Base-by-base conservation (phyloP, 2,113 vertebrate genomes). In the Parus major region DNA sequence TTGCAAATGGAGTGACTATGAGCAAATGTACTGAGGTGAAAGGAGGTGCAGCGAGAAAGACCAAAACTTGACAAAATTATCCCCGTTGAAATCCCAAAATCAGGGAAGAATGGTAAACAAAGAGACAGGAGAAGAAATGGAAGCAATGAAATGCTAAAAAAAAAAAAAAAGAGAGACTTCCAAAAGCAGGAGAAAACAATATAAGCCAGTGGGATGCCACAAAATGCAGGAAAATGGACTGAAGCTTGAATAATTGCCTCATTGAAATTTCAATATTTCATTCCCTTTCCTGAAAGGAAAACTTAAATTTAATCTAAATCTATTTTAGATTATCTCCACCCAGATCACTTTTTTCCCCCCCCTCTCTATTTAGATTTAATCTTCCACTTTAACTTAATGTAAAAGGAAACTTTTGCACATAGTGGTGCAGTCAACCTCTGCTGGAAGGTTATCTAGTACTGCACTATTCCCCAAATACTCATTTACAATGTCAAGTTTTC, bases 401-500 rank as follows among this genome's bases (percentile, higher is more conserved):
- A 57, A 77, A 90, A 76, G 6, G 50, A 86, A 83, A 15, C 4
- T 66, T 82, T 72, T 87, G 64, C 44, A 84, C 21, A 47, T 75
- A 95, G 81, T 41, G 7, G 24, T 25, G 13, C 61, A 86, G 28
- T 68, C 57, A 87, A 5, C 13, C 53, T 65, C 33, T 93, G 52
- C 39, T 70, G 55, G n/a, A 79, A 90, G 29, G 41, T 95, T 25
- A 90, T n/a, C 39, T 84, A 56, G 31, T 64, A 10, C 39, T 77
- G 39, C 5, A 6, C 14, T 75, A 60, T 85, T 96, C 52, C 75
- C 50, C 31, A 77, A 61, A 66, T 55, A 71, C 8, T 93, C 35
- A 53, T 95, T 94, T 88, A 82, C 12, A 50, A 35, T 52, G 13
- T 87, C 77, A 56, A 82, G 31, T 47, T 86, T 95, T 91, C 52